A percentile compares a stretch with the other conserved stretches of the same genome.
Evolutionary conservation across 2,888 invertebrate genomes (phyloP).

Genomic region (Apoda limacodes): DNA sequence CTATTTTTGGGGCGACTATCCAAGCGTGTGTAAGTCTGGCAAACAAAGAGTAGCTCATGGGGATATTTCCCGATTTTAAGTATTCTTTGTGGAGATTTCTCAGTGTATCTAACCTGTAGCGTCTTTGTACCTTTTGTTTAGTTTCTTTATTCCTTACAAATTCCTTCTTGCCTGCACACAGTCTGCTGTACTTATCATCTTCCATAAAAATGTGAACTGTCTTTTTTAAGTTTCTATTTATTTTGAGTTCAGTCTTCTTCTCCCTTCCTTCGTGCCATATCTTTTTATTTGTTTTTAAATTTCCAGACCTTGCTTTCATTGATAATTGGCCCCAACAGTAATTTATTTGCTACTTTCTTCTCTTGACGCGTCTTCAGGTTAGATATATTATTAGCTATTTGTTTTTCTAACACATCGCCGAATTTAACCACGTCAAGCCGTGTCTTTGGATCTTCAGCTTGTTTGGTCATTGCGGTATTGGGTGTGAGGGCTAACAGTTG

Average conservation of each 20-base stretch:
- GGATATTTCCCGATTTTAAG: constrained; percentile 4
- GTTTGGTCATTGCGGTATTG: too few species aligned
- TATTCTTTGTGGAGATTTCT: constrained; percentile 8
- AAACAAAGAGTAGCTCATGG: constrained; percentile 4
- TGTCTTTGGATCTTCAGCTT: constrained; percentile 9
- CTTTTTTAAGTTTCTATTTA: too few species aligned
- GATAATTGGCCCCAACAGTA: constrained; percentile 4
- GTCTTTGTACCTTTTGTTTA: too few species aligned
- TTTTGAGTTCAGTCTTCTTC: constrained; percentile 1
- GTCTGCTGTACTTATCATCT: too few species aligned
- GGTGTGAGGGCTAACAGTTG: too few species aligned
- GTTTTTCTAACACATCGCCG: constrained; percentile 8
- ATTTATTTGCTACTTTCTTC: constrained; percentile 8
- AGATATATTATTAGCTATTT: constrained; percentile 8
- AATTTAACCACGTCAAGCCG: constrained; percentile 10
- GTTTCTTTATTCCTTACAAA: too few species aligned
- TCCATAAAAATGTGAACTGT: neutral
- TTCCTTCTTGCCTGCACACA: too few species aligned
- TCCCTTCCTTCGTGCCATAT: constrained; percentile 2
- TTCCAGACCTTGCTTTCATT: constrained; percentile 6
- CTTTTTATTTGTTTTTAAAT: constrained; percentile 5
- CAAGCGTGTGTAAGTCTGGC: constrained; percentile 15
- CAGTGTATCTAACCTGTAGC: too few species aligned
- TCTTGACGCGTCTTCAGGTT: constrained; percentile 9
- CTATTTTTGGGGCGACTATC: too few species aligned